phyloP scores from a whole-genome alignment of 1,140 invertebrate genomes.

The Drosophila nasuta region DNA sequence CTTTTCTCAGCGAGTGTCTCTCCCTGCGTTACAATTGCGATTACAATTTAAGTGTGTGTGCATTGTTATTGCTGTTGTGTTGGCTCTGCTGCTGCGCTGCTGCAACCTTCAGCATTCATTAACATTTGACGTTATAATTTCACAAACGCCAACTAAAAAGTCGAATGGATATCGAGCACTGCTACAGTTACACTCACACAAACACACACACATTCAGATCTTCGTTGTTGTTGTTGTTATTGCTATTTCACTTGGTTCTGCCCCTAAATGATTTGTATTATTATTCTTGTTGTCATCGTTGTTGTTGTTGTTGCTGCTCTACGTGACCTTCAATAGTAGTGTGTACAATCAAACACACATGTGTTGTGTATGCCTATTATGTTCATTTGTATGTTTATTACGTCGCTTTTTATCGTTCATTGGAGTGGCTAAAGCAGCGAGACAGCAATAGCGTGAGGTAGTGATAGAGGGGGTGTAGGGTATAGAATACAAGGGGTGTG shows the following conservation, averaged over 20 bases:
- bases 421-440: constrained; percentile 53
- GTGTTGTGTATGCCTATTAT: constrained; percentile 39
- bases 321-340: constrained; percentile 78
- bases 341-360: constrained; percentile 41
- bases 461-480: constrained; percentile 1
- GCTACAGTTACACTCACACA: constrained; percentile 30
- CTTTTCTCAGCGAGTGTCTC: constrained; percentile 54
- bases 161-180: constrained; percentile 59
- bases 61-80: constrained; percentile 61
- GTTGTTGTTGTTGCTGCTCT: constrained; percentile 59
- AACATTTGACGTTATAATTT: constrained; percentile 83
- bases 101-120: constrained; percentile 78
- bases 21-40: constrained; percentile 38
- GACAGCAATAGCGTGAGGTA: constrained; percentile 16
- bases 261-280: constrained; percentile 48
- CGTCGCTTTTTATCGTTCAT: constrained; percentile 74
- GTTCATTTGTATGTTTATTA: constrained; percentile 61
- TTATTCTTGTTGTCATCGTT: constrained; percentile 47
- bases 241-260: constrained; percentile 14
- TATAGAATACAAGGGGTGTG: not conserved
- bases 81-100: constrained; percentile 43
- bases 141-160: constrained; percentile 70
- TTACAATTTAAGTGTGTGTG: constrained; percentile 52
- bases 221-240: constrained; percentile 33
- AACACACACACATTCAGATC: not conserved